Conservation (phyloP, 2,797 vertebrate genomes). For the Enoplosus armatus region DNA sequence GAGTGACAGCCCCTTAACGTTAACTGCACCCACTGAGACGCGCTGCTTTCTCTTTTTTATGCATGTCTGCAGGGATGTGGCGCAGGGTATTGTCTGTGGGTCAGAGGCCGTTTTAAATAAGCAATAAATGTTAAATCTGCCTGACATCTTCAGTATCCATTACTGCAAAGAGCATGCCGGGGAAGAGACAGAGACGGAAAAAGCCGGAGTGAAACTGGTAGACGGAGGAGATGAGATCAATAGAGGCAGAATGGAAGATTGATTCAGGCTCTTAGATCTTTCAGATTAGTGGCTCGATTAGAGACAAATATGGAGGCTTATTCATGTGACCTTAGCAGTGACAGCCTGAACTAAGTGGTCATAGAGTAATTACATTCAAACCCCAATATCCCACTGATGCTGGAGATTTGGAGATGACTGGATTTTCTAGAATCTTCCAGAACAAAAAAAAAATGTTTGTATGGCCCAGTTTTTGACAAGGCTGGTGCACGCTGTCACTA, state of each 20-base stretch:
- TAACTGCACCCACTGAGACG: constrained; percentile 49
- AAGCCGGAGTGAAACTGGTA: constrained; percentile 71
- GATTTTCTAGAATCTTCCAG: constrained; percentile 52
- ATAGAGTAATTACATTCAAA: constrained; percentile 79
- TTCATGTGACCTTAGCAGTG: constrained; percentile 81
- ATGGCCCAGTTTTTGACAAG: constrained; percentile 62
- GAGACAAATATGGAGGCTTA: constrained; percentile 82
- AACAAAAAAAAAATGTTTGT: constrained; percentile 59
- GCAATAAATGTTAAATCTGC: constrained; percentile 82
- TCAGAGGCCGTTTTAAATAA: constrained; percentile 79
- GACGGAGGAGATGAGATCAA: constrained; percentile 84
- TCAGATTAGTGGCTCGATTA: constrained; percentile 83
- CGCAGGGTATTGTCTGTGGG: constrained; percentile 65
- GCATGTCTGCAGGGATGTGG: constrained; percentile 59
- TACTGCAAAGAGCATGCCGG: constrained; percentile 74
- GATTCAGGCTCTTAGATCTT: constrained; percentile 83
- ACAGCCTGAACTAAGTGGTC: constrained; percentile 78
- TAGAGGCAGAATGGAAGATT: constrained; percentile 82
- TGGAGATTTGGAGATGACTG: constrained; percentile 68
- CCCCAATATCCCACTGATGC: constrained; percentile 70
- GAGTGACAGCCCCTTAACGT: constrained; percentile 60
- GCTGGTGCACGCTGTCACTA: constrained; percentile 26
- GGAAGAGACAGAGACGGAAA: constrained; percentile 61
- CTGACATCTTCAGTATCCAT: constrained; percentile 83
- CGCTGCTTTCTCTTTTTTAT: constrained; percentile 49